Percentiles rank a stretch among this genome's conserved stretches.
Evolutionary conservation across 2,113 vertebrate species (phyloP).

Genomic region (Neodontobutis hainanensis): DNA sequence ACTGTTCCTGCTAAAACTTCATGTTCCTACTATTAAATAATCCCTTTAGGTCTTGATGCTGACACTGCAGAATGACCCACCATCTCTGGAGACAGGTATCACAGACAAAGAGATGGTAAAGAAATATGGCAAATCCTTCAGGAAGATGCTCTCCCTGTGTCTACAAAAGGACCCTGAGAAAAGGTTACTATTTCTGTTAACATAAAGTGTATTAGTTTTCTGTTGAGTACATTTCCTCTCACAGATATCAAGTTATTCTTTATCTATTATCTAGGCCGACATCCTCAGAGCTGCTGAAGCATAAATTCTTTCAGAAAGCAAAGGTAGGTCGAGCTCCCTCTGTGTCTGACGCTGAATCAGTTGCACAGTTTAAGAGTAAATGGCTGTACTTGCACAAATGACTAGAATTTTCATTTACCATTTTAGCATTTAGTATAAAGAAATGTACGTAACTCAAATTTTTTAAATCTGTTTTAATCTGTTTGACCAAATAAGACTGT

Average conservation of each 20-base stretch:
- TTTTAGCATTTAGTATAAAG: too few relatives aligned
- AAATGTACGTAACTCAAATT: too few relatives aligned
- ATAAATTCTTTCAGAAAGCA: constrained; percentile 98
- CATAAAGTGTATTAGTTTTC: neutral
- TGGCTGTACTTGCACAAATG: too few relatives aligned
- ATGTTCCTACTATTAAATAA: neutral
- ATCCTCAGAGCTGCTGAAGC: constrained; percentile 91
- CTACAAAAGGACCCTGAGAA: constrained; percentile 98
- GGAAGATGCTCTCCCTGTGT: constrained; percentile 97
- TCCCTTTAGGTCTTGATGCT: constrained; percentile 93
- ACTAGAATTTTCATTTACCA: too few relatives aligned
- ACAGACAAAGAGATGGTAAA: constrained; percentile 97
- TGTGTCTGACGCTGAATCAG: constrained; percentile 8
- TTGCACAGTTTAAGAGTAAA: neutral
- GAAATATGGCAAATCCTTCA: constrained; percentile 98
- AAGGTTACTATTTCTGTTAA: constrained; percentile 76
- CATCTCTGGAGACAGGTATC: constrained; percentile 92
- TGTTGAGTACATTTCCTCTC: too few relatives aligned
- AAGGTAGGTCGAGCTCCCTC: constrained; percentile 82
- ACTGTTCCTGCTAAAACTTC: neutral
- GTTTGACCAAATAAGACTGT: too few relatives aligned
- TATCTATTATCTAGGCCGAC: constrained; percentile 84
- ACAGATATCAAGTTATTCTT: neutral
- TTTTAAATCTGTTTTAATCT: too few relatives aligned
- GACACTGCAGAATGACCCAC: constrained; percentile 97